Evolutionary conservation across 2,888 invertebrate species (phyloP).

Genomic region (Ischnus inquisitorius): DNA sequence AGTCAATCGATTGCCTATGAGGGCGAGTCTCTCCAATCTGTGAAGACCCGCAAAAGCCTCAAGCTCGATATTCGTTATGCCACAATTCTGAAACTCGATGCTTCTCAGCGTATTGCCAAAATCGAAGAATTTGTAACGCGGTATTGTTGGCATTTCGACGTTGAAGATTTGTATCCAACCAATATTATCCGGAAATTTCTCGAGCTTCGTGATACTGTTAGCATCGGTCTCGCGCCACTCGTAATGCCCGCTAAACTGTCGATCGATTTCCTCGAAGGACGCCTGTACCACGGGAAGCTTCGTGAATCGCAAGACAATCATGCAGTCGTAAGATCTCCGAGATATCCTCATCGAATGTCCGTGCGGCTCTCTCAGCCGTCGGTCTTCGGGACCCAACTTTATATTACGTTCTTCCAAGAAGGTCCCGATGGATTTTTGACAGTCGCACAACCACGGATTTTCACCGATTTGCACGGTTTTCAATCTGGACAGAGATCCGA

Average conservation of each 20-base stretch:
- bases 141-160: slow-evolving; percentile 70
- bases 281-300: slow-evolving; percentile 58
- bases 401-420: slow-evolving; percentile 72
- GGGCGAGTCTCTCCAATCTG: slow-evolving; percentile 74
- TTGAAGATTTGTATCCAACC: slow-evolving; percentile 75
- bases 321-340: slow-evolving; percentile 69
- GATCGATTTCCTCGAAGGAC: slow-evolving; percentile 2
- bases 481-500: slow-evolving; percentile 70
- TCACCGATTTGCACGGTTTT: slow-evolving; percentile 74
- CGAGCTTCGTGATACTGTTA: slow-evolving; percentile 65
- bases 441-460: slow-evolving; percentile 80
- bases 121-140: slow-evolving; percentile 77
- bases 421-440: slow-evolving; percentile 69
- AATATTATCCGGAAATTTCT: slow-evolving; percentile 75
- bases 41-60: slow-evolving; percentile 79
- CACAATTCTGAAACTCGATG: slow-evolving; percentile 75
- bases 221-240: slow-evolving; percentile 67
- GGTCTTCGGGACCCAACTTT: slow-evolving; percentile 61
- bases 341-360: neutral
- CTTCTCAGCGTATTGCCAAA: slow-evolving; percentile 78
- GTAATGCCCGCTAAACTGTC: slow-evolving; percentile 51
- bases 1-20: slow-evolving; percentile 74
- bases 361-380: slow-evolving; percentile 6
- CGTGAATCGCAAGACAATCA: slow-evolving; percentile 75
- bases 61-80: slow-evolving; percentile 72